A percentile compares a stretch with the other conserved stretches of the same genome.
phyloP scores from a whole-genome alignment of 2,888 invertebrate genomes.

The Phalera bucephala region DNA sequence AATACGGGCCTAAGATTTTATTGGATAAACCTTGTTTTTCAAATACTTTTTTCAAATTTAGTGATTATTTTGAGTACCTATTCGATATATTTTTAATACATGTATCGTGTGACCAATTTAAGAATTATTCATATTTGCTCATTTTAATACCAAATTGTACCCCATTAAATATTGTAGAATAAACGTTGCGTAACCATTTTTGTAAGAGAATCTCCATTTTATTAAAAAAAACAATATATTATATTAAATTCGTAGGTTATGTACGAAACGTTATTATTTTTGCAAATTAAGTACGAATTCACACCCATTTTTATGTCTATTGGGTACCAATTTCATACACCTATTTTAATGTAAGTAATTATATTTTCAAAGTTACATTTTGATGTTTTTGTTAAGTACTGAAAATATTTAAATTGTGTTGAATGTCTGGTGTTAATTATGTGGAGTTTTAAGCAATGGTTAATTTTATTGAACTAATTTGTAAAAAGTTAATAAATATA shows the following conservation, averaged over 20 bases:
- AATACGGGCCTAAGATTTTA: no score
- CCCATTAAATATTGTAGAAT: no score
- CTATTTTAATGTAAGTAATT: constrained; percentile 15
- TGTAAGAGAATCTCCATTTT: no score
- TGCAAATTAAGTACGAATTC: constrained; percentile 2
- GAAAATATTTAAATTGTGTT: constrained; percentile 51
- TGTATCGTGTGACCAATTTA: not conserved
- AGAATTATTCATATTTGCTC: not conserved
- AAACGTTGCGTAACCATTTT: no score
- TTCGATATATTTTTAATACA: not conserved
- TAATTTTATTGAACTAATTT: constrained; percentile 62
- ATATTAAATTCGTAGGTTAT: no score
- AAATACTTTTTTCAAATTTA: no score
- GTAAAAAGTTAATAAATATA: constrained; percentile 75
- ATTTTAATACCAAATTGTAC: constrained; percentile 2
- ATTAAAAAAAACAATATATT: no score
- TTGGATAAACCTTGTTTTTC: no score
- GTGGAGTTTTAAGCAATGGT: constrained; percentile 54
- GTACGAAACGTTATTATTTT: constrained; percentile 1
- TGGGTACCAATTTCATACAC: constrained; percentile 18
- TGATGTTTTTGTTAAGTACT: constrained; percentile 46
- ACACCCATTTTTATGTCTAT: constrained; percentile 11
- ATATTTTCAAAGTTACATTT: constrained; percentile 27
- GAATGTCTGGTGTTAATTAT: constrained; percentile 43
- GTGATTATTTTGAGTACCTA: not conserved